Base-by-base conservation (phyloP, 2,888 invertebrate species). In the Leucoma salicis region DNA sequence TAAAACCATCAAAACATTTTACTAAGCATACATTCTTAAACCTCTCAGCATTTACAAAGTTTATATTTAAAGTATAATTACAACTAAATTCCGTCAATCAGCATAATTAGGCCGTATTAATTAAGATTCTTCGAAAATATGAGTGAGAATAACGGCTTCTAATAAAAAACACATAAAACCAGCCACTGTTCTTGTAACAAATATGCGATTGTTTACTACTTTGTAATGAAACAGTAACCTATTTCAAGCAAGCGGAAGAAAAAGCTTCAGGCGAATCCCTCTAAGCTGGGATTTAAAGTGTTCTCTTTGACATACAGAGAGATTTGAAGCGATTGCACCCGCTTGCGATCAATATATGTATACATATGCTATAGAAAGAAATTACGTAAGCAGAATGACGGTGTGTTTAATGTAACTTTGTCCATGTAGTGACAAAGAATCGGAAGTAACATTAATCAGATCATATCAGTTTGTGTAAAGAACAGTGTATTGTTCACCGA, bases 241-340 rank as follows among this genome's bases (percentile, higher is more conserved):
- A 55, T 61, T 56, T 63, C 35, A 55, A 62, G 55, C 34, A 38
- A 40, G 41, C 38, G 42, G 35, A 50, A 58, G 53, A 62, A 59
- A 60, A 54, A 46, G 46, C 64, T 57, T 48, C 49, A 35, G 49
- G 57, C 50, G 46, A 47, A 64, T 34, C 21, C 15, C 14, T 12
- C 24, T 35, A 25, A 48, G 48, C 57, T 49, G 43, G 46, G 57
- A 63, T 65, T 70, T 66, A 64, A 65, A 68, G 52, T 54, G 59
- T 55, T 64, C 57, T 52, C 63, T 64, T 64, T 68, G 65, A 60
- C 58, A 59, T 47, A 37, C 47, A 50, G 49, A 45, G 56, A 61
- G 63, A 61, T 65, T 63, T 60, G 49, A 65, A 63, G 51, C 47
- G 48, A 52, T 46, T 57, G 56, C 57, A 62, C 53, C 49, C n/a